phyloP scores from a whole-genome alignment of 1,140 invertebrate species.

The Bicyclus anynana region DNA sequence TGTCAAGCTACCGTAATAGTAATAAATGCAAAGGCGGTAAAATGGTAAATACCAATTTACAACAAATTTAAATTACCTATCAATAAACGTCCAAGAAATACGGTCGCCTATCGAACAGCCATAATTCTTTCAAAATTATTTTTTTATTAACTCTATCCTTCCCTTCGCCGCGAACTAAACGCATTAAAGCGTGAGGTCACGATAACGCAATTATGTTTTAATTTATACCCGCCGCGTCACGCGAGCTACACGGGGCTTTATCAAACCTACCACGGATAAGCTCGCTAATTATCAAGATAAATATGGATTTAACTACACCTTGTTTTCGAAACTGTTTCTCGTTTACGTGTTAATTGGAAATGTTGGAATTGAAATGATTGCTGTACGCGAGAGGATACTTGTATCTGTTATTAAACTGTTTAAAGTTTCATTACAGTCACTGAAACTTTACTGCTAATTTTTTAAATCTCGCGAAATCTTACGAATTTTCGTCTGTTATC shows the following conservation, averaged over 20 bases:
- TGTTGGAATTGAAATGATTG: constrained; percentile 1
- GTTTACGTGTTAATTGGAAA: constrained; percentile 35
- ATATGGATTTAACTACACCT: constrained; percentile 62
- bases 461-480: no score
- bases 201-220: constrained; percentile 76
- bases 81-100: neutral
- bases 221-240: constrained; percentile 72
- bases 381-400: neutral
- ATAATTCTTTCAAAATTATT: neutral
- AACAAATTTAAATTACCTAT: no score
- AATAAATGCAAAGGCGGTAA: no score
- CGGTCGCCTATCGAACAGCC: neutral
- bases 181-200: constrained; percentile 61
- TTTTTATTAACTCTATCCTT: constrained; percentile 37
- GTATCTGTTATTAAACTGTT: neutral
- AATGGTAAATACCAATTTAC: no score
- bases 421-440: neutral
- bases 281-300: constrained; percentile 75
- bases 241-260: constrained; percentile 62
- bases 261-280: constrained; percentile 51
- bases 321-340: constrained; percentile 51
- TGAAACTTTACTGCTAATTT: neutral
- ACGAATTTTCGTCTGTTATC: no score
- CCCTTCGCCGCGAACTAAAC: constrained; percentile 38
- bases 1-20: no score